These are phyloP conservation scores for Lagodon rhomboides DNA, from an alignment of 2,797 vertebrate species.

Conservation along the genomic window DNA sequence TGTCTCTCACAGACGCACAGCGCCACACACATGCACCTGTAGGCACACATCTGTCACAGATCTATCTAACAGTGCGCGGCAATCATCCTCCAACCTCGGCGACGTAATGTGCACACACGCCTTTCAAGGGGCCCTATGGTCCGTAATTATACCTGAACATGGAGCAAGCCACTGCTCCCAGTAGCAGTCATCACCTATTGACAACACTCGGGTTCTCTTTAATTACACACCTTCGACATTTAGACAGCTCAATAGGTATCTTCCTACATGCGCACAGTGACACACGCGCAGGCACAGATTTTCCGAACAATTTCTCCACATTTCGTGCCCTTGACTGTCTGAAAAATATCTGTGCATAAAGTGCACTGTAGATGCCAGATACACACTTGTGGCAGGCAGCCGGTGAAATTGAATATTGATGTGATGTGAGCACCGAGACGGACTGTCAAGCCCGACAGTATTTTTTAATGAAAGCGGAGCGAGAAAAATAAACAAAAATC, in stretches of 20 bases:
- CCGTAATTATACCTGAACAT: conserved; percentile 69
- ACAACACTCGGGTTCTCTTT: conserved; percentile 71
- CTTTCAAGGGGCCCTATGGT: conserved; percentile 51
- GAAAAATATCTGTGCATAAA: conserved; percentile 52
- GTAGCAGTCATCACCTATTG: conserved; percentile 68
- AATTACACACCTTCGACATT: conserved; percentile 73
- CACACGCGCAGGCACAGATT: conserved; percentile 40
- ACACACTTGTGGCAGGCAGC: conserved; percentile 46
- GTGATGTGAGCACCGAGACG: conserved; percentile 28
- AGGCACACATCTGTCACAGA: conserved; percentile 44
- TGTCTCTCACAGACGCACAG: conserved; percentile 24
- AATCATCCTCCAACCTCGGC: conserved; percentile 45
- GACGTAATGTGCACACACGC: conserved; percentile 40
- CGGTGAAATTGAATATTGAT: conserved; percentile 69
- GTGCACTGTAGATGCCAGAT: conserved; percentile 42
- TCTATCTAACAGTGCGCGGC: conserved; percentile 35
- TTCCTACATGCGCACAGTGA: conserved; percentile 19
- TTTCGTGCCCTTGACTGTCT: conserved; percentile 57
- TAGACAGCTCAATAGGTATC: conserved; percentile 69
- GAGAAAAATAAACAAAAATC: neutral
- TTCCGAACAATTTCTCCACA: conserved; percentile 59
- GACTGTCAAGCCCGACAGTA: conserved; percentile 29
- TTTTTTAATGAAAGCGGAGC: conserved; percentile 29
- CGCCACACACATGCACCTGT: conserved; percentile 18
- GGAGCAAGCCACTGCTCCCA: conserved; percentile 59